Evolutionary conservation across 2,888 invertebrate species (phyloP), one percentile per base, ranked within the genome.

Genomic region (Monochamus alternatus): DNA sequence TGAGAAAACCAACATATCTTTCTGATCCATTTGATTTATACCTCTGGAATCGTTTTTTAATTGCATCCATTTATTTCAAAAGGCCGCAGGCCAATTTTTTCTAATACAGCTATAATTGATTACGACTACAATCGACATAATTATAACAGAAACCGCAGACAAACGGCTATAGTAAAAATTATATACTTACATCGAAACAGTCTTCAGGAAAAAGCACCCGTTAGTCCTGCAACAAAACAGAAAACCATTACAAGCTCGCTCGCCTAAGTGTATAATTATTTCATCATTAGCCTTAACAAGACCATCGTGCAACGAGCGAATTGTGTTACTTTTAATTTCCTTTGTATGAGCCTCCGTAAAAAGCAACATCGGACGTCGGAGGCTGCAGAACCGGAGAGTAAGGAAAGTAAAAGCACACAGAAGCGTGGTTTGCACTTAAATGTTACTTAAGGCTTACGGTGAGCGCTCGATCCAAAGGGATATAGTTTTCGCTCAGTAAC

Each of bases 181-280:
- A 5, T 47, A 47, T 78, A 80, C 80, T 80, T 73, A 80, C 80
- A 77, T 80, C 65, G 65, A 75, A 77, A 73, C 73, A 78, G 77
- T 78, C 76, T 73, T 78, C 74, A 63, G 73, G 69, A 69, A 68
- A 22, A 51, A 80, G 74, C 74, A 73, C 75, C 76, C 75, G 70
- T 67, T 60, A 77, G 75, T 73, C 77, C 80, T 80, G 78, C 30
- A 80, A 80, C 69, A 75, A 74, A 73, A 78, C 65, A 32, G 30
- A 58, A 63, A 12, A 31, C 5, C 8, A 55, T 73, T 73, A 73
- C 22, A 59, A 65, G 55, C 47, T n/a, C 4, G 22, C 64, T 38
- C 7, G n/a, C 3, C 55, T 30, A 72, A 38, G 62, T 52, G 30
- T 52, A 70, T 74, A 74, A 75, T 74, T 71, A 71, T 63, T 55